A percentile compares a stretch with the other conserved stretches of the same genome.
Conservation (phyloP, 2,888 invertebrate genomes). For the Pheosia gnoma region DNA sequence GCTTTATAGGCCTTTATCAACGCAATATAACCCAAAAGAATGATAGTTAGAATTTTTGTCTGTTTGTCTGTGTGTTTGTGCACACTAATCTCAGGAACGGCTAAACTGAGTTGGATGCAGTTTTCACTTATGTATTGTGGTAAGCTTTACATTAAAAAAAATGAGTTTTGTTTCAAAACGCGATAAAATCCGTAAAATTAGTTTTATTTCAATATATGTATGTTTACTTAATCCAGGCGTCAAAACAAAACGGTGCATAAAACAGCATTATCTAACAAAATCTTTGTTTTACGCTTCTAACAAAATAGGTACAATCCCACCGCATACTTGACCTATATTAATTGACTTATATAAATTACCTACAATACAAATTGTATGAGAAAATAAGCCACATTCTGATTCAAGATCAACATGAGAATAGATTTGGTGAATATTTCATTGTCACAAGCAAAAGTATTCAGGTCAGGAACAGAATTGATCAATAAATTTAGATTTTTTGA, state of each 20-base stretch:
- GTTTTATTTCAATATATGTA: too few relatives aligned
- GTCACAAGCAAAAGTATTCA: neutral
- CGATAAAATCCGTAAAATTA: too few relatives aligned
- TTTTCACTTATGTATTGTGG: too few relatives aligned
- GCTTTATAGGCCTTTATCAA: too few relatives aligned
- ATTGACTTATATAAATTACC: neutral
- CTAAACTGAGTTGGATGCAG: too few relatives aligned
- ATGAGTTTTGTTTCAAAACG: too few relatives aligned
- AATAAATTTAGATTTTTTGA: conserved; percentile 2
- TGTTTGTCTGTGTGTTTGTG: too few relatives aligned
- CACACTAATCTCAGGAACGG: too few relatives aligned
- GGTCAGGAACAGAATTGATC: neutral
- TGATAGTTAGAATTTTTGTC: too few relatives aligned
- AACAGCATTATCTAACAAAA: neutral
- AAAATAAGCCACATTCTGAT: neutral
- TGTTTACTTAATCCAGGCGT: too few relatives aligned
- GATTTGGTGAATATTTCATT: neutral
- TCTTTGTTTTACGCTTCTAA: neutral
- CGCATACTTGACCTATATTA: neutral
- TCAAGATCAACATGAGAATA: conserved; percentile 2
- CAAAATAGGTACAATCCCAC: neutral
- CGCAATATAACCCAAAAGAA: too few relatives aligned
- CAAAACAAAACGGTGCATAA: neutral
- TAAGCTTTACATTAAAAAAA: too few relatives aligned
- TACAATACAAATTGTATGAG: neutral